Evolutionary conservation across 2,888 invertebrate genomes (phyloP), one percentile per base, ranked within the genome.

Genomic region (Odontomyia ornata): DNA sequence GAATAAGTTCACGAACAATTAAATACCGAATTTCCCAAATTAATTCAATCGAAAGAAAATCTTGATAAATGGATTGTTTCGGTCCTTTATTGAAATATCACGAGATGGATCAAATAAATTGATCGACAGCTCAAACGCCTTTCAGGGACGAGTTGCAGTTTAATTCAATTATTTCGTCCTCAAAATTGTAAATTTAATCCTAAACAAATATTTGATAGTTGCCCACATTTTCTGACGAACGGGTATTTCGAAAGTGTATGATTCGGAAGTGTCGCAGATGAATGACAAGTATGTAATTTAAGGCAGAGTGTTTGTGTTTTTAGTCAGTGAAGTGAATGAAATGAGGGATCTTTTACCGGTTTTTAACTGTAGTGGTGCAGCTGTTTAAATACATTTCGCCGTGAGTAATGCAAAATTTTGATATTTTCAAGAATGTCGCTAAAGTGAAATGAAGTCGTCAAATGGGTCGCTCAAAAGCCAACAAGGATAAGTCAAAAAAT

Each of bases 101-200:
- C 43, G n/a, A 1, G 15, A 27, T 25, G 23, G 60, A 60, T 30
- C 30, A 56, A 11, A 25, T 9, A 25, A 62, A 60, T 36, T 46
- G 60, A 60, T 30, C 27, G 25, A 43, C 57, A 47, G 30, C 25
- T 56, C 9, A 57, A 7, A 46, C n/a, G n/a, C 21, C 23, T 2
- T 18, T 21, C 9, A 11, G 60, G 9, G 3, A 36, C 36, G 9
- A 21, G 18, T 52, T 71, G 56, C 11, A 36, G 5, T 36, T 36
- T 36, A n/a, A 36, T 75, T 64, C 46, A 47, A 75, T 64, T 47
- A 64, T 47, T 60, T 75, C 18, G 27, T 64, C 62, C 7, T 28
- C 47, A 46, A 67, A 65, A 67, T 67, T 76, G 76, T 67, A 67
- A 76, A 76, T 76, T 76, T 76, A 76, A 76, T 76, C 76, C 76